These are phyloP conservation scores for Leptogaster cylindrica DNA, from an alignment of 2,888 invertebrate genomes.

Conservation along the genomic window DNA sequence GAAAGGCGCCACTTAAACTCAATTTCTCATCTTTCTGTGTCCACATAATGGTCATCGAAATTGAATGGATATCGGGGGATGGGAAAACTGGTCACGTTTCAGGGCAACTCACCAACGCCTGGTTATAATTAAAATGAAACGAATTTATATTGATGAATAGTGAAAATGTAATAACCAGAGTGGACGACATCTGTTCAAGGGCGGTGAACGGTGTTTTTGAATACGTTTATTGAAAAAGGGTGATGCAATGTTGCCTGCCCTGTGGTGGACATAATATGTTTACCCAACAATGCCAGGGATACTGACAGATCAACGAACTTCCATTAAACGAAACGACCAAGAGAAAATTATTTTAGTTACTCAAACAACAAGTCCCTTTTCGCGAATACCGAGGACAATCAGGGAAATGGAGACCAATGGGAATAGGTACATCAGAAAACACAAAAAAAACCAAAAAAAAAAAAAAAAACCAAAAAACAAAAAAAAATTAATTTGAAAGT, in stretches of 20 bases:
- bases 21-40: conserved; percentile 36
- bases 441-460: too few species aligned
- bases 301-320: conserved; percentile 28
- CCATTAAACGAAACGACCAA: conserved; percentile 29
- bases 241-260: too few species aligned
- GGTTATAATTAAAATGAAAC: conserved; percentile 36
- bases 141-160: conserved; percentile 39
- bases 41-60: conserved; percentile 38
- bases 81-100: conserved; percentile 17
- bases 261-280: not conserved
- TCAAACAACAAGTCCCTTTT: conserved; percentile 21
- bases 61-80: conserved; percentile 36
- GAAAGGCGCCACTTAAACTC: conserved; percentile 39
- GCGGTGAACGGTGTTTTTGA: too few species aligned
- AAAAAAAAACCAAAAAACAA: too few species aligned
- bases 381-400: too few species aligned
- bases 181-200: not conserved
- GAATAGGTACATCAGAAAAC: not conserved
- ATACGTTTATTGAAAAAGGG: too few species aligned
- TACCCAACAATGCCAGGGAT: not conserved
- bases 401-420: conserved; percentile 1
- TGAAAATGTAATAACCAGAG: conserved; percentile 26
- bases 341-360: conserved; percentile 36
- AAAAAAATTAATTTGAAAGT: conserved; percentile 39
- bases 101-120: not conserved